A percentile compares a stretch with the other conserved stretches of the same genome.
Evolutionary conservation across 2,797 vertebrate species (phyloP).

Genomic region (Sebastes minor): DNA sequence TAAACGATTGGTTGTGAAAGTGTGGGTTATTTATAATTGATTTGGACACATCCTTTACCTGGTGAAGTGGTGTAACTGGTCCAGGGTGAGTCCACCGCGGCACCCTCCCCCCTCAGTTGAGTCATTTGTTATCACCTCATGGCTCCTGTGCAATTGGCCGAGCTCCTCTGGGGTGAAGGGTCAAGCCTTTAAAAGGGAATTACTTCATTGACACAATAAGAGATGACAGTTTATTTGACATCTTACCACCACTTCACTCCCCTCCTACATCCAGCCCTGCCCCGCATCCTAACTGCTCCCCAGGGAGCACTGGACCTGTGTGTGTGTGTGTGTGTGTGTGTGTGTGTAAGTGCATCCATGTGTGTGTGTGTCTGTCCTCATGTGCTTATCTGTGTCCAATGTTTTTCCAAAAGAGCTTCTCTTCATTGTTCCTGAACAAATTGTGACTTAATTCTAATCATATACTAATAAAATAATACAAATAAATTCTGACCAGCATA

Average conservation of each 20-base stretch:
- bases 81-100: background rate
- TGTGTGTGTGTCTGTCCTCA: background rate
- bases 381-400: background rate
- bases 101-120: slow-evolving; percentile 9
- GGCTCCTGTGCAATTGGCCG: slow-evolving; percentile 68
- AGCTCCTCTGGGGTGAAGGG: slow-evolving; percentile 70
- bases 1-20: background rate
- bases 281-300: slow-evolving; percentile 78
- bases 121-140: slow-evolving; percentile 76
- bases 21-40: slow-evolving; percentile 10
- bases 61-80: slow-evolving; percentile 27
- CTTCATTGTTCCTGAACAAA: background rate
- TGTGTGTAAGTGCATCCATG: background rate
- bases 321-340: slow-evolving; percentile 15
- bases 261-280: slow-evolving; percentile 71
- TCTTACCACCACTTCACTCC: slow-evolving; percentile 73
- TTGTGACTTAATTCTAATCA: background rate
- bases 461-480: background rate
- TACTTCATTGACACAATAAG: slow-evolving; percentile 87
- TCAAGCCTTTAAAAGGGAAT: slow-evolving; percentile 83
- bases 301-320: slow-evolving; percentile 50
- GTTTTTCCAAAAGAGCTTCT: background rate
- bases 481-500: background rate
- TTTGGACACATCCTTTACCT: slow-evolving; percentile 39
- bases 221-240: slow-evolving; percentile 85